Evolutionary conservation across 2,797 vertebrate genomes (phyloP).

Genomic region (Bradypodion ventrale): DNA sequence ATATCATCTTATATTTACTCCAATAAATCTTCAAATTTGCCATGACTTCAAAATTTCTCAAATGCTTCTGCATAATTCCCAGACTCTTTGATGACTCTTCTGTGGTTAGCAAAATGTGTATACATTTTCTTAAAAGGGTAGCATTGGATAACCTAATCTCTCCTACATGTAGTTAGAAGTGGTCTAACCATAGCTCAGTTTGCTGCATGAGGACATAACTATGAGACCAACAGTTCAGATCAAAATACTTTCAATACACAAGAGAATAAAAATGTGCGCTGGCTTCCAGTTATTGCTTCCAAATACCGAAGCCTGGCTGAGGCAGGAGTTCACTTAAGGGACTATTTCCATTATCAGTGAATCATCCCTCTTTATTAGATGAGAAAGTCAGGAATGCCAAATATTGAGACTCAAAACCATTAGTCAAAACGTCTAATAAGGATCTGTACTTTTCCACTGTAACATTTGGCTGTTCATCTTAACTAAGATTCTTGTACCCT

Average conservation of each 20-base stretch:
- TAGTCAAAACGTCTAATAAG: constrained; percentile 45
- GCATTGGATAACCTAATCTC: not conserved
- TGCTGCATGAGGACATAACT: not conserved
- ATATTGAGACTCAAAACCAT: constrained; percentile 29
- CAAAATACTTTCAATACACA: constrained; percentile 19
- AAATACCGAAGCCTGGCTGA: constrained; percentile 50
- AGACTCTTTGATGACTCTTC: too few species aligned
- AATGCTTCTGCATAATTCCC: too few species aligned
- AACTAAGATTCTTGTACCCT: not conserved
- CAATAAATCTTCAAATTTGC: too few species aligned
- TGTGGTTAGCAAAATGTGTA: too few species aligned
- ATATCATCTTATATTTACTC: too few species aligned
- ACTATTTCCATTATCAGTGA: constrained; percentile 60
- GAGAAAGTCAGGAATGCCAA: constrained; percentile 50
- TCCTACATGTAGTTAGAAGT: not conserved
- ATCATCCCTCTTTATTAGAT: constrained; percentile 57
- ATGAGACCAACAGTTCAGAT: not conserved
- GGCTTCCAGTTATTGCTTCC: constrained; percentile 55
- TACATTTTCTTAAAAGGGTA: not conserved
- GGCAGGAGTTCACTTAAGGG: constrained; percentile 54
- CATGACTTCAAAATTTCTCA: too few species aligned
- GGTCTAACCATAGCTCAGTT: not conserved
- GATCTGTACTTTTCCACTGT: constrained; percentile 50
- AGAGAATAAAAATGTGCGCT: constrained; percentile 16
- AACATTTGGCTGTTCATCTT: not conserved